Percentiles rank a stretch among this genome's conserved stretches.
Evolutionary conservation across 2,888 invertebrate species (phyloP).

Genomic region (Drosophila heteroneura): DNA sequence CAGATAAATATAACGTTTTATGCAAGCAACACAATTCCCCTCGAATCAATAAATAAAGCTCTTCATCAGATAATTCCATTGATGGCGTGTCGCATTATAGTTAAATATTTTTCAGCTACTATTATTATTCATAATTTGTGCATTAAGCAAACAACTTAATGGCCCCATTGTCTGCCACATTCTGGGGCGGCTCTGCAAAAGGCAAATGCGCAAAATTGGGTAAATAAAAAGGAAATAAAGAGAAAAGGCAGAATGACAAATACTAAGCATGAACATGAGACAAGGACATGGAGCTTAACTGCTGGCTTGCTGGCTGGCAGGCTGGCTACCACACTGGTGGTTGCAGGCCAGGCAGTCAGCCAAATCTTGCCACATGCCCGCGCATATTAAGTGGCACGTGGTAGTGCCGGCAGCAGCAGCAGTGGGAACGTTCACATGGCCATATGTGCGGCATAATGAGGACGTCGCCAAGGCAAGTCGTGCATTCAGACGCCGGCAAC

Average conservation of each 20-base stretch:
- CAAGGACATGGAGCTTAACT: conserved; percentile 31
- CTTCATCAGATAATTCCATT: conserved; percentile 29
- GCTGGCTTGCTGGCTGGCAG: conserved; percentile 7
- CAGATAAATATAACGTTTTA: background rate
- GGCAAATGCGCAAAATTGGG: conserved; percentile 57
- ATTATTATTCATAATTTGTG: conserved; percentile 47
- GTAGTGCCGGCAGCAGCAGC: conserved; percentile 39
- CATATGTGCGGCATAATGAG: conserved; percentile 80
- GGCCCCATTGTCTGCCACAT: conserved; percentile 28
- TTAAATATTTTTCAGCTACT: conserved; percentile 13
- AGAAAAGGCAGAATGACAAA: conserved; percentile 36
- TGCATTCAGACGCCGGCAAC: conserved; percentile 62
- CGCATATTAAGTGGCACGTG: conserved; percentile 78
- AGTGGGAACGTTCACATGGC: conserved; percentile 49
- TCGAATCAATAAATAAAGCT: conserved; percentile 22
- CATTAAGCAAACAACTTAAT: conserved; percentile 36
- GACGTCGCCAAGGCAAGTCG: conserved; percentile 66
- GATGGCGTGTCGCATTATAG: conserved; percentile 26
- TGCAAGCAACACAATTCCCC: background rate
- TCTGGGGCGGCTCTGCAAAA: conserved; percentile 28
- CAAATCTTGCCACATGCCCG: conserved; percentile 74
- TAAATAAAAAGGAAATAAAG: conserved; percentile 26
- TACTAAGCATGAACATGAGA: conserved; percentile 25
- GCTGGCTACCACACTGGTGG: conserved; percentile 13
- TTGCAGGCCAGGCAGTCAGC: conserved; percentile 44